phyloP scores from a whole-genome alignment of 2,888 invertebrate genomes.

The Clepsis dumicolana region DNA sequence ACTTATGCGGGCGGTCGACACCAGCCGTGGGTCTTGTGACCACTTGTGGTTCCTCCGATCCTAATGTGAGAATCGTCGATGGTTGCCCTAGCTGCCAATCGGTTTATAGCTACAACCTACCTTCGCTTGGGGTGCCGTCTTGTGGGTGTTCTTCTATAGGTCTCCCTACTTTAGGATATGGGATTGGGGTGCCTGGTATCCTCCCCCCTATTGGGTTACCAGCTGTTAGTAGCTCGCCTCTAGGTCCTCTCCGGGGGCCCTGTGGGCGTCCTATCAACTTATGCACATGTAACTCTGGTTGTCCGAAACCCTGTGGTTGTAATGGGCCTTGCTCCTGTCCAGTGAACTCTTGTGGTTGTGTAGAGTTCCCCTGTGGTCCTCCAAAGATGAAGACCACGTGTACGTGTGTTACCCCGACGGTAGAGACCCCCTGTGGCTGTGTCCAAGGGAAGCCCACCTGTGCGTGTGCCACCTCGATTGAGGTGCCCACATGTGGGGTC shows the following conservation, averaged over 20 bases:
- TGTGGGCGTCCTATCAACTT: constrained; percentile 16
- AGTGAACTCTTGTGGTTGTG: constrained; percentile 39
- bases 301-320: constrained; percentile 37
- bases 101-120: constrained; percentile 29
- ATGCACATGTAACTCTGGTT: constrained; percentile 29
- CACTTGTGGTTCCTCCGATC: constrained; percentile 25
- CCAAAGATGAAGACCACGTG: constrained; percentile 42
- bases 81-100: constrained; percentile 33
- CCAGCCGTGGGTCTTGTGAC: constrained; percentile 22
- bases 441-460: constrained; percentile 42
- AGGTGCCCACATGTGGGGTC: constrained; percentile 47
- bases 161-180: constrained; percentile 25
- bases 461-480: constrained; percentile 33
- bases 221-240: constrained; percentile 42
- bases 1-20: constrained; percentile 25
- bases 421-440: constrained; percentile 39
- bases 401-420: constrained; percentile 36
- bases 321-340: constrained; percentile 44
- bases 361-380: constrained; percentile 42
- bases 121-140: constrained; percentile 35
- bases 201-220: constrained; percentile 10
- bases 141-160: constrained; percentile 43
- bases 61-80: constrained; percentile 27
- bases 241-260: constrained; percentile 41
- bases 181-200: constrained; percentile 10